Evolutionary conservation across 2,888 invertebrate species (phyloP).

Genomic region (Phaonia tiefii): DNA sequence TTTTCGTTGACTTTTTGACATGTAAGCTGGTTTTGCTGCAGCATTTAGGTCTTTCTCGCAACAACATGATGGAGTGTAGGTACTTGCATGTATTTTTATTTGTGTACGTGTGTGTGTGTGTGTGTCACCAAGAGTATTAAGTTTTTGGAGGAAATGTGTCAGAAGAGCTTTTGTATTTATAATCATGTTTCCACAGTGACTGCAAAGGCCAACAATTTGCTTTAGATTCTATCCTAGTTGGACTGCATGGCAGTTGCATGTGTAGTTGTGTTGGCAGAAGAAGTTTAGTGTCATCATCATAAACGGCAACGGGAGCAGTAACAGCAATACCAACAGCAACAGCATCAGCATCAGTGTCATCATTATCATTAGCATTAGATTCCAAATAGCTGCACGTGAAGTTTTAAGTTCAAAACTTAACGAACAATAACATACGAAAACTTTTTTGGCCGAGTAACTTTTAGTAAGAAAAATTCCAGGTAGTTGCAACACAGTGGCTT

Average conservation of each 20-base stretch:
- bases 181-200: constrained; percentile 57
- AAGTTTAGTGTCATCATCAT: constrained; percentile 60
- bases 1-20: constrained; percentile 65
- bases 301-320: constrained; percentile 1
- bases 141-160: constrained; percentile 53
- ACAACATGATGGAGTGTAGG: constrained; percentile 41
- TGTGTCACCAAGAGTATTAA: constrained; percentile 33
- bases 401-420: constrained; percentile 9
- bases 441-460: not conserved
- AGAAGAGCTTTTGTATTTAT: constrained; percentile 57
- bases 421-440: not conserved
- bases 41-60: constrained; percentile 40
- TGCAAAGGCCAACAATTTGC: constrained; percentile 47
- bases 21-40: constrained; percentile 53
- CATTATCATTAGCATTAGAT: constrained; percentile 60
- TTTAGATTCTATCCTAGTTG: not conserved
- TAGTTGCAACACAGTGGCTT: too few relatives aligned
- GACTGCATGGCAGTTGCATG: not conserved
- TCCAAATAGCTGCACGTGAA: constrained; percentile 32
- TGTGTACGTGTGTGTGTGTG: constrained; percentile 8
- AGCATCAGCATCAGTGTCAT: constrained; percentile 55
- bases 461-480: too few relatives aligned
- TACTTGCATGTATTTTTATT: not conserved
- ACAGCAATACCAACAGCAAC: not conserved
- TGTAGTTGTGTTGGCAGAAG: not conserved